Evolutionary conservation across 2,888 invertebrate species (phyloP), one percentile per base, ranked within the genome.

Genomic region (Carterocephalus palaemon): DNA sequence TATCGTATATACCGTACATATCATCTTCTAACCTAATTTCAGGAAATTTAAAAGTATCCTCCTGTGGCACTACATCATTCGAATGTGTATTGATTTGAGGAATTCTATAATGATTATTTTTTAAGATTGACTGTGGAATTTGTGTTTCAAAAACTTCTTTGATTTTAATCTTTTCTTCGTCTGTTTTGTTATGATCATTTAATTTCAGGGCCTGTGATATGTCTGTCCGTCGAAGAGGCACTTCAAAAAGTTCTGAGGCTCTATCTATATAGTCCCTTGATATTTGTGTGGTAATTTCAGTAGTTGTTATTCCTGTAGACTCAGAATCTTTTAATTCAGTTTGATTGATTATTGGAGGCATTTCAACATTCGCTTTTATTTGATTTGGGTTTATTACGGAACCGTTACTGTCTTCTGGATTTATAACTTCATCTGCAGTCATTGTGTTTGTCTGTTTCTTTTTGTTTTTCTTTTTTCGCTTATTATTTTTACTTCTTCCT

Each of bases 11-110:
- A 36, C 55, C 57, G 10, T 61, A 57, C n/a, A 69, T 40, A 19
- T 51, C 37, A 32, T 67, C 57, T 56, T 72, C 68, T 33, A 48
- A 42, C 4, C 56, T 59, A 45, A 65, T 32, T 40, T 62, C 59
- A 12, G 61, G 58, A 19, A 49, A 49, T 40, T 49, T 13, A n/a
- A n/a, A 20, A 13, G 9, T 9, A 12, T 24, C 15, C 17, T 20
- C 15, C 17, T 19, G 6, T 13, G 15, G 22, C 15, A 5, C 4
- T 31, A 31, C 39, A 2, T 39, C 10, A 15, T n/a, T 5, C 13
- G n/a, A 5, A 12, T 4, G 23, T 28, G 33, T 33, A 43, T 41
- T 33, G 10, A 37, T 22, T 34, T 48, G 33, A 17, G 13, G 3
- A 1, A 2, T 7, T 13, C 10, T n/a, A 10, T 5, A 12, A 9